phyloP scores from a whole-genome alignment of 2,888 invertebrate genomes.

The Dryomyza anilis region DNA sequence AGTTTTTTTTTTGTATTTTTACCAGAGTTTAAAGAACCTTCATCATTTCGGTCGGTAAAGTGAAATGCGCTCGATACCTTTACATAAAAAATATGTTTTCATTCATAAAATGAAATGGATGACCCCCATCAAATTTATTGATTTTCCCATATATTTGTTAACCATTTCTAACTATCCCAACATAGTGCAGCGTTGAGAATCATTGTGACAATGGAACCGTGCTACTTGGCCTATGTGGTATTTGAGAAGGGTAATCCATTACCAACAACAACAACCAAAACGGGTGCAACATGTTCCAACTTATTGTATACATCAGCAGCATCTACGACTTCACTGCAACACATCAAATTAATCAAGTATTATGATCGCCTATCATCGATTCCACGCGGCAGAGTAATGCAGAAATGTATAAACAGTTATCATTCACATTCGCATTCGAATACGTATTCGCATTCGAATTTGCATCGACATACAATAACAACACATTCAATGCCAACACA shows the following conservation, averaged over 20 bases:
- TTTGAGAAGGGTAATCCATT: constrained; percentile 32
- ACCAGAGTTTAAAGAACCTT: too few relatives aligned
- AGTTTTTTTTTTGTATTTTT: too few relatives aligned
- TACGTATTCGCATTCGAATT: too few relatives aligned
- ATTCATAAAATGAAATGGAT: neutral
- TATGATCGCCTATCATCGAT: constrained; percentile 44
- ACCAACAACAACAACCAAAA: neutral
- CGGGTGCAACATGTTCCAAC: neutral
- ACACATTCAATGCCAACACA: too few relatives aligned
- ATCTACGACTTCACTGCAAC: neutral
- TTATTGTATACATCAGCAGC: neutral
- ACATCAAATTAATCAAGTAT: constrained; percentile 40
- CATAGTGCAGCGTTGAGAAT: constrained; percentile 40
- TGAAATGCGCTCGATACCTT: neutral
- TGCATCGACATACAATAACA: too few relatives aligned
- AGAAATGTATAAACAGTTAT: too few relatives aligned
- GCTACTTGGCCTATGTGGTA: constrained; percentile 46
- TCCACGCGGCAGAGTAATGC: constrained; percentile 39
- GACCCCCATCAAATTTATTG: neutral
- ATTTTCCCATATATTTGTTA: neutral
- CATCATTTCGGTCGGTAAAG: too few relatives aligned
- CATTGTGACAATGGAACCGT: constrained; percentile 44
- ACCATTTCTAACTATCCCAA: neutral
- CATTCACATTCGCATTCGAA: too few relatives aligned
- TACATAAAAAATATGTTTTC: neutral